Conservation (phyloP, 2,888 invertebrate genomes). For the Apotomis betuletana region DNA sequence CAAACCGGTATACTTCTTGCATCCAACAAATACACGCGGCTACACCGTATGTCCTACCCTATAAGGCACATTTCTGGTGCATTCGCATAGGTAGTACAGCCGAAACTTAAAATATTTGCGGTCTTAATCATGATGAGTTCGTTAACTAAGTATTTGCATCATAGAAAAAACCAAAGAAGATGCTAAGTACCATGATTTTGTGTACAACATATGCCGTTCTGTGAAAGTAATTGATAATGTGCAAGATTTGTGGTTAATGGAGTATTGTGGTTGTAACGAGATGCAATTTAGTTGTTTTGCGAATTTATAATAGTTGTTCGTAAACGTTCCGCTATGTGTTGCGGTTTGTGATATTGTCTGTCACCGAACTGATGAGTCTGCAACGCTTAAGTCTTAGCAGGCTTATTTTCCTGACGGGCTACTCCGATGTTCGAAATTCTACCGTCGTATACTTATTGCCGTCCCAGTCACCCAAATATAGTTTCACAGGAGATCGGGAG, state of each 20-base stretch:
- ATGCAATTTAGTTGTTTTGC: conserved; percentile 20
- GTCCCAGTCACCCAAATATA: no score
- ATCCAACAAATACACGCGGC: conserved; percentile 72
- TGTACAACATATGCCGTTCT: neutral
- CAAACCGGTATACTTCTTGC: conserved; percentile 72
- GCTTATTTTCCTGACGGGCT: no score
- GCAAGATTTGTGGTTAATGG: conserved; percentile 28
- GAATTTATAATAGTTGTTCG: conserved; percentile 5
- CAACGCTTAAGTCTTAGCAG: no score
- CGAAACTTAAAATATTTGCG: conserved; percentile 49
- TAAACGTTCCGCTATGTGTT: neutral
- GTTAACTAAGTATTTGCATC: conserved; percentile 44
- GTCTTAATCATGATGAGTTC: conserved; percentile 55
- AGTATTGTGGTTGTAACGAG: conserved; percentile 17
- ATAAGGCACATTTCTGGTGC: conserved; percentile 64
- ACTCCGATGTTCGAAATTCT: no score
- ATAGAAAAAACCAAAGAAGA: conserved; percentile 2
- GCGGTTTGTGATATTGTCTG: neutral
- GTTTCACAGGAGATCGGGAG: no score
- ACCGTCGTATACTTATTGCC: no score
- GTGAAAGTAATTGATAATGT: conserved; percentile 3
- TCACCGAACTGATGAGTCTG: no score
- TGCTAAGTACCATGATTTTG: conserved; percentile 5
- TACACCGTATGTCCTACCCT: conserved; percentile 65
- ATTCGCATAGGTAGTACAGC: conserved; percentile 7